Evolutionary conservation across 2,113 vertebrate species (phyloP), one percentile per base, ranked within the genome.

Genomic region (western clawed frog (Xenopus tropicalis)): DNA sequence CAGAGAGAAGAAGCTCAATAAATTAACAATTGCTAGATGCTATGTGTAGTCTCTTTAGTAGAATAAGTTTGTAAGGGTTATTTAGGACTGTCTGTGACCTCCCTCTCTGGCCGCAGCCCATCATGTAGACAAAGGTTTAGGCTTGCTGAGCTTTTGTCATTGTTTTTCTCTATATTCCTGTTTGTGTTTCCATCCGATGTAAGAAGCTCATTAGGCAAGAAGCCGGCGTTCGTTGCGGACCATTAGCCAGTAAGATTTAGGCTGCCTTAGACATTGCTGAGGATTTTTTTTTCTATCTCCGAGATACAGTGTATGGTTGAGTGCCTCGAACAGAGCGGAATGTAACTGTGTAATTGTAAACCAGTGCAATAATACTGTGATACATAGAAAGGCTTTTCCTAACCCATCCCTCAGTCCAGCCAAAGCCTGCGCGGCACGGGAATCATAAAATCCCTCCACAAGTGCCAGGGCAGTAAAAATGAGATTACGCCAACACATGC

Each of bases 201-300:
- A 61, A 68, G 56, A 61, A 29, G 56, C 72, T 74, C 72, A 74
- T 68, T 74, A 72, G 17, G 43, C 29, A 64, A 44, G 51, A 66
- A 56, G 25, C 25, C 37, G 17, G 62, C 25, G 23, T 72, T 22
- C 23, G 65, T 58, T 51, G 13, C 72, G 67, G 64, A 59, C 67
- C 72, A 74, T 74, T 74, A 68, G 56, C 13, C 72, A 52, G 72
- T 9, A 9, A 68, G 65, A 74, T 67, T 58, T 68, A 37, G 64
- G 59, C 37, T 22, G 22, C 42, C 24, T 13, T 4, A 66, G 63
- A 67, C 72, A 54, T 74, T 44, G 17, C 42, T 16, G 64, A 37
- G 21, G 4, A 13, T 25, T 21, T 48, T 44, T 44, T 44, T 48
- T 48, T 48, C 17, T 21, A 44, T 61, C 61, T 72, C 46, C 10